Percentiles rank a stretch among this genome's conserved stretches.
Conservation (phyloP, 2,113 vertebrate genomes). For the Lethenteron reissneri region DNA sequence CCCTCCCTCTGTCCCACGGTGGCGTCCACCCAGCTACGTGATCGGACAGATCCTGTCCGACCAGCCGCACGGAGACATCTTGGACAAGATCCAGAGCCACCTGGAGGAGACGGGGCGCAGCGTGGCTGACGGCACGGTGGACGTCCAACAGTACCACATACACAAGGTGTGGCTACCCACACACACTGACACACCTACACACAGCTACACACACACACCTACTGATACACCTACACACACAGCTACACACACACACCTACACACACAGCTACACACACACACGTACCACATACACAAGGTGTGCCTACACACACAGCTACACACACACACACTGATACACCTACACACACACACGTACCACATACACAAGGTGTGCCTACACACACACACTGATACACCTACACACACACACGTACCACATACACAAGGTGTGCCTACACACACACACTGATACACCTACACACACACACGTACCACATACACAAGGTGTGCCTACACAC, state of each 20-base stretch:
- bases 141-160: constrained; percentile 63
- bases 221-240: not conserved
- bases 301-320: not conserved
- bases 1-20: not conserved
- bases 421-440: not conserved
- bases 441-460: not conserved
- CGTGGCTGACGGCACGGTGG: constrained; percentile 37
- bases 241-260: not conserved
- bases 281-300: not conserved
- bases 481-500: not conserved
- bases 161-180: constrained; percentile 41
- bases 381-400: not conserved
- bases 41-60: constrained; percentile 89
- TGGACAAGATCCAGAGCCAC: constrained; percentile 84
- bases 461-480: not conserved
- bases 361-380: not conserved
- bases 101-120: constrained; percentile 72
- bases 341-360: not conserved
- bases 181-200: too few species aligned
- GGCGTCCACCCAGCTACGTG: constrained; percentile 36
- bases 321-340: not conserved
- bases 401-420: not conserved
- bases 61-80: constrained; percentile 59
- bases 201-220: not conserved
- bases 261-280: not conserved